Percentiles rank a stretch among this genome's conserved stretches.
These are phyloP conservation scores for Scelioninae gen. 2 DNA, from an alignment of 2,888 invertebrate genomes.

Conservation along the genomic window DNA sequence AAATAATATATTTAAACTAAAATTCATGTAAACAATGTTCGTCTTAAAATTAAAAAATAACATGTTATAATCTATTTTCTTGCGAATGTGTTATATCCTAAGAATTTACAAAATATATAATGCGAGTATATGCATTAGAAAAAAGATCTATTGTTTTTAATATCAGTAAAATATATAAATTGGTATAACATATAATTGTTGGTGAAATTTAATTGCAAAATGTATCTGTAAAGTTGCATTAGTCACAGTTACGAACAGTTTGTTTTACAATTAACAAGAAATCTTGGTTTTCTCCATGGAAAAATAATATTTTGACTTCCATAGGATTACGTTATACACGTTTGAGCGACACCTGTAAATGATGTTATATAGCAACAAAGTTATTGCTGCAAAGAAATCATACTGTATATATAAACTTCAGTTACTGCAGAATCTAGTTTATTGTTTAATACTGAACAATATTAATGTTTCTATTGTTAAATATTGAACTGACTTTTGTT, in stretches of 20 bases:
- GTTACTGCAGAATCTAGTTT: conserved; percentile 19
- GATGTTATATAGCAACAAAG: conserved; percentile 39
- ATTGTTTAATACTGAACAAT: conserved; percentile 8
- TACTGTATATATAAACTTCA: conserved; percentile 43
- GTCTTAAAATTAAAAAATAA: conserved; percentile 10
- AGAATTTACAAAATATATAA: conserved; percentile 28
- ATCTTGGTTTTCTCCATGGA: conserved; percentile 34
- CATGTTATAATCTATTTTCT: conserved; percentile 18
- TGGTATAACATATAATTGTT: conserved; percentile 5
- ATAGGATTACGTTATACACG: conserved; percentile 50
- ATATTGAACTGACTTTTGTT: conserved; percentile 23
- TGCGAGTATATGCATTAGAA: not conserved
- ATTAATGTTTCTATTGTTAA: conserved; percentile 27
- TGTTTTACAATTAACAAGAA: conserved; percentile 2
- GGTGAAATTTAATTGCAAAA: not conserved
- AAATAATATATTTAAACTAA: not conserved
- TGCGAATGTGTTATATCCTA: conserved; percentile 26
- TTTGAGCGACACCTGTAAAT: conserved; percentile 49
- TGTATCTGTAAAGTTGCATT: no score
- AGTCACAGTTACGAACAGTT: no score
- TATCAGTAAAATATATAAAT: not conserved
- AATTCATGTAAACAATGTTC: conserved; percentile 10
- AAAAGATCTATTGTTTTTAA: not conserved
- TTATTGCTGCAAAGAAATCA: conserved; percentile 12
- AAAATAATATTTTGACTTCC: conserved; percentile 55